A percentile compares a stretch with the other conserved stretches of the same genome.
Conservation (phyloP, 2,888 invertebrate genomes). For the Scaeva pyrastri region DNA sequence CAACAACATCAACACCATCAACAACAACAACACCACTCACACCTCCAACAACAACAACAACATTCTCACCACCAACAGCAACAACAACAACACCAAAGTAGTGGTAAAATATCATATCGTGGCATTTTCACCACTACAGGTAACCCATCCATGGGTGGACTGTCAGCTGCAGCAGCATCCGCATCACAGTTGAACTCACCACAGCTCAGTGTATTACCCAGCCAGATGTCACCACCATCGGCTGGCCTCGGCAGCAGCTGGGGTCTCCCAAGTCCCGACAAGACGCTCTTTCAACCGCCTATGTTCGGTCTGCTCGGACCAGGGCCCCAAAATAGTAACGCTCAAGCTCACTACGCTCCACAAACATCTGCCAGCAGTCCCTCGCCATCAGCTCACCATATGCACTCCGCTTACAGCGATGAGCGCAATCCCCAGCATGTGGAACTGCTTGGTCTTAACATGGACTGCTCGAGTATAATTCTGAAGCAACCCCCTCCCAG, state of each 20-base stretch:
- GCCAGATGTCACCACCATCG: slow-evolving; percentile 86
- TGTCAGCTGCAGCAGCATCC: slow-evolving; percentile 76
- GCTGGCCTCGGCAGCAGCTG: slow-evolving; percentile 88
- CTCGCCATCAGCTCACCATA: slow-evolving; percentile 81
- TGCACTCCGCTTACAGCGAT: slow-evolving; percentile 82
- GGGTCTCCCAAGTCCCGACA: slow-evolving; percentile 89
- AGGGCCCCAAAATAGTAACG: slow-evolving; percentile 84
- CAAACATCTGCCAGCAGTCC: slow-evolving; percentile 84
- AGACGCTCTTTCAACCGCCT: slow-evolving; percentile 87
- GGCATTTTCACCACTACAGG: slow-evolving; percentile 90
- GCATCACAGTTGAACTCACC: slow-evolving; percentile 82
- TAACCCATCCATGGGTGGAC: slow-evolving; percentile 82
- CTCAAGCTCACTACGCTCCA: slow-evolving; percentile 86
- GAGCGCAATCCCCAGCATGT: slow-evolving; percentile 84
- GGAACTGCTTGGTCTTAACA: slow-evolving; percentile 86
- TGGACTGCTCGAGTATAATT: slow-evolving; percentile 86
- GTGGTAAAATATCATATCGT: slow-evolving; percentile 87
- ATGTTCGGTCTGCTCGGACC: slow-evolving; percentile 88
- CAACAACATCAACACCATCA: slow-evolving; percentile 78
- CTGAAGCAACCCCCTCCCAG: slow-evolving; percentile 88
- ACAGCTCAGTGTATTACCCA: slow-evolving; percentile 82
- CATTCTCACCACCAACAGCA: slow-evolving; percentile 83
- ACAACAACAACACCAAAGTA: slow-evolving; percentile 83
- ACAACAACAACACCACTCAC: slow-evolving; percentile 78
- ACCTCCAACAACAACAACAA: slow-evolving; percentile 77